phyloP scores from a whole-genome alignment of 2,888 invertebrate genomes.

The Ochropacha duplaris region DNA sequence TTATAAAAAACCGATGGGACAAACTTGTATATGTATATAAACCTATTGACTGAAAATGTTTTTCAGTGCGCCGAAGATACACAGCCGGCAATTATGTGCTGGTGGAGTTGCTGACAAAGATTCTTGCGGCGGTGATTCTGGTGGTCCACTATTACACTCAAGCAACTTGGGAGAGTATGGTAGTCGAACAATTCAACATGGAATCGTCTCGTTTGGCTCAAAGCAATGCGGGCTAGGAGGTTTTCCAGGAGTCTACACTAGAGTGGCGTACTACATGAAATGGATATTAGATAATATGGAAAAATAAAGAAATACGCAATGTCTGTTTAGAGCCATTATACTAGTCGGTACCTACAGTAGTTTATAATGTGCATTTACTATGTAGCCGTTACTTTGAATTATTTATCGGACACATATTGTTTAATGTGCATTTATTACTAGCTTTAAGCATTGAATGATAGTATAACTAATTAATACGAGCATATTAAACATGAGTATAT shows the following conservation, averaged over 20 bases:
- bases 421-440: not conserved
- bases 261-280: constrained; percentile 76
- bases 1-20: too few species aligned
- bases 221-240: constrained; percentile 75
- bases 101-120: constrained; percentile 65
- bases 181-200: constrained; percentile 82
- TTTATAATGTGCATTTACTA: not conserved
- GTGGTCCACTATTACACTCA: constrained; percentile 84
- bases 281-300: constrained; percentile 83
- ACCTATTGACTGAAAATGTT: too few species aligned
- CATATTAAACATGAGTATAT: not conserved
- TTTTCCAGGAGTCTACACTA: constrained; percentile 84
- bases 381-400: not conserved
- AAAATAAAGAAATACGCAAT: constrained; percentile 16
- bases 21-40: too few species aligned
- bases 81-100: constrained; percentile 9
- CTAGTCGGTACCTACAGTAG: constrained; percentile 3
- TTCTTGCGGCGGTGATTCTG: constrained; percentile 87
- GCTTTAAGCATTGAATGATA: not conserved
- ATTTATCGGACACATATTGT: not conserved
- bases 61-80: not conserved
- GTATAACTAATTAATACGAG: not conserved
- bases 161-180: constrained; percentile 51
- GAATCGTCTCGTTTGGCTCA: constrained; percentile 83
- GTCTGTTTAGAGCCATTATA: not conserved